Percentiles rank a stretch among this genome's conserved stretches.
Evolutionary conservation across 2,797 vertebrate species (phyloP).

Genomic region (Lagocephalus sceleratus): DNA sequence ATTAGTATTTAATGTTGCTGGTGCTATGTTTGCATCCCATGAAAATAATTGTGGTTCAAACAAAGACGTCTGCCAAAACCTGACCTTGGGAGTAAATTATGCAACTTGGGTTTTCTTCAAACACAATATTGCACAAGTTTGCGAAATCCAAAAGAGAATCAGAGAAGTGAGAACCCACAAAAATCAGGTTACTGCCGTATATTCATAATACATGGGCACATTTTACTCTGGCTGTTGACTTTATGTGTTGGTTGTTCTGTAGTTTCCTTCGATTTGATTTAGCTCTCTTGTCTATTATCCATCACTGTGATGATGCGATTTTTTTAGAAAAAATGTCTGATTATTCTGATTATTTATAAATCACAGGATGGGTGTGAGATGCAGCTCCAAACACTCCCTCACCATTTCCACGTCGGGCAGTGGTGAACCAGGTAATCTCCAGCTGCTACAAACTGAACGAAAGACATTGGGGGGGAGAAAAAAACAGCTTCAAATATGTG

Average conservation of each 20-base stretch:
- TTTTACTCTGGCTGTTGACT: too few species aligned
- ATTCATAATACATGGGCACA: not conserved
- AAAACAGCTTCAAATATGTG: not conserved
- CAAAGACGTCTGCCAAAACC: not conserved
- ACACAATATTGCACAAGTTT: not conserved
- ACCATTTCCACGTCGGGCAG: constrained; percentile 99
- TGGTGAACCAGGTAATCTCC: constrained; percentile 98
- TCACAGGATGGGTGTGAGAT: too few species aligned
- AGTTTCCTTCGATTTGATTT: too few species aligned
- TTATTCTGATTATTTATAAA: too few species aligned
- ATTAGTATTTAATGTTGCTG: too few species aligned
- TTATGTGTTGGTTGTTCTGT: too few species aligned
- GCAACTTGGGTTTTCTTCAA: constrained; percentile 1
- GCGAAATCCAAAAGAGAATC: constrained; percentile 10
- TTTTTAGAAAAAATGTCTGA: too few species aligned
- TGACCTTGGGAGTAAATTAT: not conserved
- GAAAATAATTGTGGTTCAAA: not conserved
- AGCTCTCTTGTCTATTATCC: too few species aligned
- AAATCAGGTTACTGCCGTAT: too few species aligned
- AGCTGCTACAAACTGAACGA: constrained; percentile 89
- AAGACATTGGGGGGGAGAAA: constrained; percentile 2
- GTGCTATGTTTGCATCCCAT: too few species aligned
- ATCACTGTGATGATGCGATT: too few species aligned
- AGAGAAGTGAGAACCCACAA: not conserved
- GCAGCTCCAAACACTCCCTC: constrained; percentile 56